Evolutionary conservation across 2,888 invertebrate species (phyloP).

Genomic region (Lithophane ornitopus): DNA sequence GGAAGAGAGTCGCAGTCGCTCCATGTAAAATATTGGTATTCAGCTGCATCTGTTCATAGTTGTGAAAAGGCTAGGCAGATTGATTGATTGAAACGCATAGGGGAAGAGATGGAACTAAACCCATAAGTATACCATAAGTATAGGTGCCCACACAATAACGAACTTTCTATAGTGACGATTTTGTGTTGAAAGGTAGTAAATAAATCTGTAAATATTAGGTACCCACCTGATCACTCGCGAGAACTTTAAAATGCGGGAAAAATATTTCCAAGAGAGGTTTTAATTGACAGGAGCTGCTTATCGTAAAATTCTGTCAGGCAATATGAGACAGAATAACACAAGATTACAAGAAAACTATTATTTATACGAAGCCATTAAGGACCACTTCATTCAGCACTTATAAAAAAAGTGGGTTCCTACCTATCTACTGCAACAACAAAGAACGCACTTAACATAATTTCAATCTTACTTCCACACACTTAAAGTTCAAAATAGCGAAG

Average conservation of each 20-base stretch:
- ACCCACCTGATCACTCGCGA: slow-evolving; percentile 13
- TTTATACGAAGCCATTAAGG: slow-evolving; percentile 47
- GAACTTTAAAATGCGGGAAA: neutral
- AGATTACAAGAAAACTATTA: slow-evolving; percentile 30
- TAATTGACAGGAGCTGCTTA: neutral
- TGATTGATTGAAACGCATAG: too few species aligned
- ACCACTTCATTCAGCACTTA: slow-evolving; percentile 35
- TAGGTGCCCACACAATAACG: neutral
- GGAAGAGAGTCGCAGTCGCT: too few species aligned
- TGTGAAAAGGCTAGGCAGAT: too few species aligned
- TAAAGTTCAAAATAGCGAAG: slow-evolving; percentile 24
- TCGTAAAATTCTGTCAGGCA: neutral
- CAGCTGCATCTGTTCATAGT: too few species aligned
- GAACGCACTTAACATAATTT: neutral
- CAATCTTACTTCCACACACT: rapidly evolving
- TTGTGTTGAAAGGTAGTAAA: too few species aligned
- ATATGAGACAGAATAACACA: slow-evolving; percentile 32
- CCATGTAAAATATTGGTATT: too few species aligned
- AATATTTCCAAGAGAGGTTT: neutral
- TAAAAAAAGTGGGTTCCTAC: slow-evolving; percentile 21
- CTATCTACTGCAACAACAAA: slow-evolving; percentile 4
- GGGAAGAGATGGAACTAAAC: too few species aligned
- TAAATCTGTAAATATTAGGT: neutral
- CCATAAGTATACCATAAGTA: too few species aligned
- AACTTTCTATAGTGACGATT: neutral